Percentiles rank a stretch among this genome's conserved stretches.
phyloP scores from a whole-genome alignment of 2,888 invertebrate species.

The Trichacis sp. region DNA sequence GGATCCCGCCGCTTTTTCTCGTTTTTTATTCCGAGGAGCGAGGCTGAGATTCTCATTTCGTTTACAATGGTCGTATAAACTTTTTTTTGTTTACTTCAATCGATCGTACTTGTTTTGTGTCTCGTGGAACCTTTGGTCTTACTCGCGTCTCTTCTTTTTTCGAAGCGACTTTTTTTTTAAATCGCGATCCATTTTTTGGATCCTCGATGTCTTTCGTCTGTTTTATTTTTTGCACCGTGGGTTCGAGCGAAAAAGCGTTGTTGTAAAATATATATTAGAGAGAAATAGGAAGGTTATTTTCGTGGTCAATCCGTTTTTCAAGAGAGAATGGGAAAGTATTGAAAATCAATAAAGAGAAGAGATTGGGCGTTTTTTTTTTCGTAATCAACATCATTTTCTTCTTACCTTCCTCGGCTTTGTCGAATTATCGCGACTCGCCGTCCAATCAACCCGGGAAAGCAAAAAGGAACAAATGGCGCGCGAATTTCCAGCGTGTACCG shows the following conservation, averaged over 20 bases:
- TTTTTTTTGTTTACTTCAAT: neutral
- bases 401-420: constrained; percentile 10
- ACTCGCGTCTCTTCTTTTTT: neutral
- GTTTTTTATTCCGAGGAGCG: constrained; percentile 42
- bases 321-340: constrained; percentile 40
- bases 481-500: neutral
- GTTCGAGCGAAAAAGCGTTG: constrained; percentile 32
- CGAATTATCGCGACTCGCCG: constrained; percentile 2
- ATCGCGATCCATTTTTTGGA: constrained; percentile 10
- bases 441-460: neutral
- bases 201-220: neutral
- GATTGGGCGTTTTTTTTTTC: constrained; percentile 39
- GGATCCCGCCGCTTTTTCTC: constrained; percentile 43
- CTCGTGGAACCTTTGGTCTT: neutral
- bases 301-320: constrained; percentile 25
- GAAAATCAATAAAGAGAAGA: constrained; percentile 45
- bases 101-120: neutral
- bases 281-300: constrained; percentile 32
- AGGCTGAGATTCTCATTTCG: neutral
- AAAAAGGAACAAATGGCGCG: too few relatives aligned
- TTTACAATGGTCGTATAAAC: neutral
- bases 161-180: neutral
- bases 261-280: constrained; percentile 41
- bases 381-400: constrained; percentile 19
- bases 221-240: constrained; percentile 11